Evolutionary conservation across 2,888 invertebrate genomes (phyloP), one percentile per base, ranked within the genome.

Genomic region (Cremastinae sp.): DNA sequence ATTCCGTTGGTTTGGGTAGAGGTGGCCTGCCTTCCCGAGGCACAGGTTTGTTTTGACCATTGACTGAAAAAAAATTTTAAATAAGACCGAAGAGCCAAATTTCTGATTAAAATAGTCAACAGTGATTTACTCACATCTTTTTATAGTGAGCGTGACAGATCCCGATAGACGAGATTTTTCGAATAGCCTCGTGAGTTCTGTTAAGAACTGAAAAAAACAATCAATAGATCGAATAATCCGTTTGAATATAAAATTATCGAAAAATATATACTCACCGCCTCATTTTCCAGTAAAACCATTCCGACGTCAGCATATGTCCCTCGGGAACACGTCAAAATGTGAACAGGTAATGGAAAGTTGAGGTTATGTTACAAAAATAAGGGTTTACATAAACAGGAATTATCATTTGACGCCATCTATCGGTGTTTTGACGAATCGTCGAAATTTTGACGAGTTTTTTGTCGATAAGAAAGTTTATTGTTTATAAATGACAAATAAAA

Each of bases 121-220:
- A 49, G 53, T 62, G 9, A 12, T 22, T 18, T 82, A 93, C 96
- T 94, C 93, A 97, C 97, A 98, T 92, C 96, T 93, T 91, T 98
- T 98, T 93, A 98, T 97, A 47, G 97, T 96, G 90, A 98, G 93
- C 43, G 93, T 93, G 58, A 98, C 95, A 53, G 96, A 94, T 61
- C 97, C 96, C 79, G 93, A 92, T 71, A 91, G 87, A 83, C 95
- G 94, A n/a, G 96, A 94, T 86, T 94, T 95, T 90, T 95, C 95
- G 86, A 98, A 98, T 85, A 98, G 90, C 89, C 95, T 94, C 55
- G 95, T 94, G 65, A 97, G 92, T 90, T 97, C 96, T 75, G 92
- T 92, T 84, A 97, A 91, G 91, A 97, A 97, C 95, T 97, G 91
- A 83, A 93, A 93, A 70, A 64, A 47, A 28, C 20, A 12, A 74